Evolutionary conservation across 2,797 vertebrate genomes (phyloP).

Genomic region (Pristis pectinata): DNA sequence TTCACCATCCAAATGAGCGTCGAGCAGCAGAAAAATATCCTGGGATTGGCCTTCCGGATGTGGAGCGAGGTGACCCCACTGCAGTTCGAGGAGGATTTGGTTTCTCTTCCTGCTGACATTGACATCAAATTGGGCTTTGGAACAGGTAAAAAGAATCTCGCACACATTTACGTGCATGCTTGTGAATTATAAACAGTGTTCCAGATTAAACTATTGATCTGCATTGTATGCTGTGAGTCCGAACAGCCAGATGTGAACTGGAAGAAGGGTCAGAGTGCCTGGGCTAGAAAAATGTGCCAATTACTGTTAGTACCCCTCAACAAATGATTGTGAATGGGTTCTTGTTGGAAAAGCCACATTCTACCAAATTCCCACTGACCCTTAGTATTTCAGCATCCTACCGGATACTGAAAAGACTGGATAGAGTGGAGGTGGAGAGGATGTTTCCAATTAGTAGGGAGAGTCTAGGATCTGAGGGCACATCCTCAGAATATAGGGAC

Average conservation of each 20-base stretch:
- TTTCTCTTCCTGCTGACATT: slow-evolving; percentile 40
- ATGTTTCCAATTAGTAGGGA: too few species aligned
- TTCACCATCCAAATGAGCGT: slow-evolving; percentile 43
- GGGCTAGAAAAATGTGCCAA: background rate
- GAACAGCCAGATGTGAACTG: too few species aligned
- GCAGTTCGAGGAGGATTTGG: slow-evolving; percentile 44
- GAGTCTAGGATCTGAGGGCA: too few species aligned
- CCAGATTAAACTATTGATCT: background rate
- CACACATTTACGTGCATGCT: background rate
- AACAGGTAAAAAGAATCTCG: slow-evolving; percentile 40
- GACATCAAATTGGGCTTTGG: slow-evolving; percentile 46
- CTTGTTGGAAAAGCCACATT: background rate
- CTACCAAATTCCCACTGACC: background rate
- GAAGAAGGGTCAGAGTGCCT: background rate
- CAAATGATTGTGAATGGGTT: background rate
- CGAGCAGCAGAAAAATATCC: slow-evolving; percentile 42
- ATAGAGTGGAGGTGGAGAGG: too few species aligned
- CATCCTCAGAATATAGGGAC: too few species aligned
- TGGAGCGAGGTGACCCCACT: slow-evolving; percentile 46
- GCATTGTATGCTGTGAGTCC: background rate
- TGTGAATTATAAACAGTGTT: background rate
- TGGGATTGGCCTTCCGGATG: slow-evolving; percentile 44
- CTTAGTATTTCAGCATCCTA: background rate
- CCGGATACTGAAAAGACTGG: too few species aligned
- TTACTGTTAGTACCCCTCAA: background rate